Base-by-base conservation (phyloP, 2,797 vertebrate species). In the Dendrocincla fuliginosa region DNA sequence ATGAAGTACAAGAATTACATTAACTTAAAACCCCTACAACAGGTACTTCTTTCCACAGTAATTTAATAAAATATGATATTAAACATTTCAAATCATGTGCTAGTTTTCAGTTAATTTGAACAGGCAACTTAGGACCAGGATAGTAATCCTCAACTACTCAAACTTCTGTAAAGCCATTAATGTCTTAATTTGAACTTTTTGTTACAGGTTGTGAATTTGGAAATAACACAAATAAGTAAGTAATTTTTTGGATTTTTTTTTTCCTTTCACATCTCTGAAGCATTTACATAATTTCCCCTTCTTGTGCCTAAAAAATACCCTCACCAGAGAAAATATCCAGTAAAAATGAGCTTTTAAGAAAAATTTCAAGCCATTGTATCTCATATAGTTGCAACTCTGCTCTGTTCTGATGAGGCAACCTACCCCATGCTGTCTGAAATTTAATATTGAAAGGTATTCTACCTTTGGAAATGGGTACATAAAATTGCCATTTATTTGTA, bases 181-280 rank as follows among this genome's bases (percentile, higher is more conserved):
- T 32, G 17, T 80, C 68, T 87, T 87, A 53, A 84, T 96, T 56
- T 86, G 59, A 90, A 76, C 32, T 90, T 96, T 94, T 79, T 90
- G 15, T 94, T 98, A 68, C 17, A 98, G 98, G 94, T 91, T 78
- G 61, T 77, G 73, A 95, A 78, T 97, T 96, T 96, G 97, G 82
- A 64, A 95, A 97, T 94, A 94, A 91, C 76, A 80, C 93, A 87
- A 95, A 97, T 81, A 98, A 92, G 98, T 98, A 97, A 98, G 97
- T 97, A 49, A 30, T 20, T 53, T 28, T 52, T 82, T 42, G 0
- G 2, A 5, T 37, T 22, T 73, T 32, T 41, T 84, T 94, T 61
- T 28, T 41, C 17, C 30, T 77, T 64, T 80, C 94, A 41, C 50
- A 49, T 68, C 59, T 92, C 73, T 88, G 56, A 84, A 78, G 5